phyloP scores from a whole-genome alignment of 2,888 invertebrate species.

The Eueremaeus valkanovi region DNA sequence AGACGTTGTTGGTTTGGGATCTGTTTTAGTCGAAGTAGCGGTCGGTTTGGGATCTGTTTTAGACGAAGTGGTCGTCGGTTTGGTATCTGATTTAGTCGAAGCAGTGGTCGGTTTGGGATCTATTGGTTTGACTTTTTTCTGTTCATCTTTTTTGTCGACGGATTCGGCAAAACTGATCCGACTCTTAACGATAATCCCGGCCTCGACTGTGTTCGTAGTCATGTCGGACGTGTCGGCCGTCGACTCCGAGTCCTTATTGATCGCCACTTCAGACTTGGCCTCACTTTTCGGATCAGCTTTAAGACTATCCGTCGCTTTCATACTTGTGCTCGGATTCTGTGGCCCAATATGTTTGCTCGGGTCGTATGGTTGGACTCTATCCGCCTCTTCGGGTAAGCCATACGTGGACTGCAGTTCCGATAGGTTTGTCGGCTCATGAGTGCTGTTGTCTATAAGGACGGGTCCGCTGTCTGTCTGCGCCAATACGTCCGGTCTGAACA shows the following conservation, averaged over 20 bases:
- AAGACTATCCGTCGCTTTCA: background rate
- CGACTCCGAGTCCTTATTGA: background rate
- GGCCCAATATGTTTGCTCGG: background rate
- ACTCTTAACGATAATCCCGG: background rate
- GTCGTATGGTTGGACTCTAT: background rate
- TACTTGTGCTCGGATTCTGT: background rate
- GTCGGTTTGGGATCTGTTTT: no score
- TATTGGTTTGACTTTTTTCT: no score
- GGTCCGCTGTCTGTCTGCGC: background rate
- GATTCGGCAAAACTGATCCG: background rate
- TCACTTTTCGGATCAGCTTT: background rate
- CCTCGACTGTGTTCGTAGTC: background rate
- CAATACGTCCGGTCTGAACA: background rate
- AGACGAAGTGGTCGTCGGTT: no score
- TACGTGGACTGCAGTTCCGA: background rate
- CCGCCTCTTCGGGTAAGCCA: conserved; percentile 12
- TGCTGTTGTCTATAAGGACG: no score
- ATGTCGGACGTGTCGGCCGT: background rate
- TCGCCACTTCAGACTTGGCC: background rate
- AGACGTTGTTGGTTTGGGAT: no score
- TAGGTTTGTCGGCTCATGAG: background rate
- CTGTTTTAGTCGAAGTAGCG: no score
- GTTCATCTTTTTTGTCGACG: no score
- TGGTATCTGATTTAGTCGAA: no score
- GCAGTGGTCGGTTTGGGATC: no score